Evolutionary conservation across 2,888 invertebrate genomes (phyloP).

Genomic region (Hyalella azteca): DNA sequence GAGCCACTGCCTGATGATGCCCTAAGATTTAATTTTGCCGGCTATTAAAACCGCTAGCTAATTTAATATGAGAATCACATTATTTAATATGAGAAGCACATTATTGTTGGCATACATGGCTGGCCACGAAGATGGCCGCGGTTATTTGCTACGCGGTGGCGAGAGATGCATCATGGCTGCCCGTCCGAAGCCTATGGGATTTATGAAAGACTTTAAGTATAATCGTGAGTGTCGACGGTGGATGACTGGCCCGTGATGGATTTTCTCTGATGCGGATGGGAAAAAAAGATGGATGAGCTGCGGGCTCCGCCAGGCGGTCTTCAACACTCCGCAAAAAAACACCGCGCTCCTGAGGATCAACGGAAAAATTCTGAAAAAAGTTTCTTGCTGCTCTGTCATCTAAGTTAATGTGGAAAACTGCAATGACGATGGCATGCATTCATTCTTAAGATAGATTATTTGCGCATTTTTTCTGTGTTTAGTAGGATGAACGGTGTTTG

Average conservation of each 20-base stretch:
- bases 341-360: neutral
- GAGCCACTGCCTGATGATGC: too few relatives aligned
- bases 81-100: too few relatives aligned
- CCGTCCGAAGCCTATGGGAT: constrained; percentile 17
- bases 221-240: constrained; percentile 12
- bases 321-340: neutral
- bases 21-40: too few relatives aligned
- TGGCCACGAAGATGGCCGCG: too few relatives aligned
- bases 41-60: too few relatives aligned
- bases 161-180: too few relatives aligned
- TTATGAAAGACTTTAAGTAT: constrained; percentile 11
- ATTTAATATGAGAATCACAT: too few relatives aligned
- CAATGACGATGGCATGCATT: neutral
- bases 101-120: too few relatives aligned
- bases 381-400: neutral
- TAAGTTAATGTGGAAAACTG: neutral
- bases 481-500: too few relatives aligned
- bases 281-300: constrained; percentile 29
- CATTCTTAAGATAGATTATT: neutral
- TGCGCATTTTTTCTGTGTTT: neutral
- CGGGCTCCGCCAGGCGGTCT: neutral
- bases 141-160: too few relatives aligned
- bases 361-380: neutral
- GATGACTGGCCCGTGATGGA: constrained; percentile 32
- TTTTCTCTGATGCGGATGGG: constrained; percentile 16